Evolutionary conservation across 2,797 vertebrate species (phyloP).

Genomic region (Artibeus jamaicensis): DNA sequence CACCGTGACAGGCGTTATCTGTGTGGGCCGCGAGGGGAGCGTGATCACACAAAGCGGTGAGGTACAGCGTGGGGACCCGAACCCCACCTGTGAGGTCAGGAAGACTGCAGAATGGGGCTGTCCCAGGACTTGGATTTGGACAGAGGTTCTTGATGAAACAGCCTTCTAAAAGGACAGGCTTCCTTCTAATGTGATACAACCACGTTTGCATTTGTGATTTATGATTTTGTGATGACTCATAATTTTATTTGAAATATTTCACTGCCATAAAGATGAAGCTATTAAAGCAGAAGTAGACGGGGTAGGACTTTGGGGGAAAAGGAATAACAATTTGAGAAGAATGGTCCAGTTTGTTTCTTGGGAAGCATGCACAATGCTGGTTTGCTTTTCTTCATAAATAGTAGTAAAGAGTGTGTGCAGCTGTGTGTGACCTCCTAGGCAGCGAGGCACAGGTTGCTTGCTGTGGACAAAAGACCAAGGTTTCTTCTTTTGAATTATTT

Average conservation of each 20-base stretch:
- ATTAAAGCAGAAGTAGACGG: background rate
- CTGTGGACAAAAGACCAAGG: background rate
- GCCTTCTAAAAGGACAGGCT: background rate
- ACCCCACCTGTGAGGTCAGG: background rate
- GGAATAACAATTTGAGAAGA: background rate
- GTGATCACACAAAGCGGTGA: background rate
- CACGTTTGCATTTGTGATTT: background rate
- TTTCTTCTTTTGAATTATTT: background rate
- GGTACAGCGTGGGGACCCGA: background rate
- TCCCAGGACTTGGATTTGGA: background rate
- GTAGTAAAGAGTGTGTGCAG: background rate
- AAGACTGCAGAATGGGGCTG: background rate
- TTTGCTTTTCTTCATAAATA: background rate
- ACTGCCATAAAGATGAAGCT: constrained; percentile 19
- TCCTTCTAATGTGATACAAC: background rate
- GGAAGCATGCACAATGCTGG: background rate
- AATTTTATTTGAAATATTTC: background rate
- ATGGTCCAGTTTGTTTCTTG: background rate
- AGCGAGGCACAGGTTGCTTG: background rate
- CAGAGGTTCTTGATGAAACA: background rate
- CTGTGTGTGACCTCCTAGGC: background rate
- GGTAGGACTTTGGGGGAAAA: background rate
- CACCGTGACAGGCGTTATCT: background rate
- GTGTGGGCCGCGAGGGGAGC: background rate
- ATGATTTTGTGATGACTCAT: background rate